Conservation (phyloP, 2,888 invertebrate genomes). For the Nysson spinosus region DNA sequence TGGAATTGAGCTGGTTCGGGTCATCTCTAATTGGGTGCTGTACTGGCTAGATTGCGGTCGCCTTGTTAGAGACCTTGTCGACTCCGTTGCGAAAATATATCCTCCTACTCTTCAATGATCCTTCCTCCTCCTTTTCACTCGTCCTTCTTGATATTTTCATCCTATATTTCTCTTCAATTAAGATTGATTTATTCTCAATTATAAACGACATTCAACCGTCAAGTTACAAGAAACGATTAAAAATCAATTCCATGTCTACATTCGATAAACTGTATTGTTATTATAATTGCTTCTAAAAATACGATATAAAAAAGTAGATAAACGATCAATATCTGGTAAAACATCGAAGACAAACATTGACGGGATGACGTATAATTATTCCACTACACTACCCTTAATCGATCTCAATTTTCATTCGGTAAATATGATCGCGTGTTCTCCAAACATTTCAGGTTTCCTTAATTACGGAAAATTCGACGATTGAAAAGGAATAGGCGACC, state of each 20-base stretch:
- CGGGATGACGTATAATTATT: no score
- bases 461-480: constrained; percentile 30
- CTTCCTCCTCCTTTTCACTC: constrained; percentile 9
- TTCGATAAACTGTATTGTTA: no score
- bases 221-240: no score
- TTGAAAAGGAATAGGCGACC: constrained; percentile 41
- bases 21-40: constrained; percentile 64
- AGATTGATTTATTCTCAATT: no score
- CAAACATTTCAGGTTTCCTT: constrained; percentile 26
- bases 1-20: constrained; percentile 56
- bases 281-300: no score
- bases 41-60: constrained; percentile 60
- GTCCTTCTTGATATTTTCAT: neutral
- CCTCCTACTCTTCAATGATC: constrained; percentile 33
- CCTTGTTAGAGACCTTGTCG: constrained; percentile 57
- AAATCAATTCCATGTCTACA: no score
- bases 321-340: no score
- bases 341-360: no score
- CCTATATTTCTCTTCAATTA: no score
- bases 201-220: no score
- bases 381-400: neutral
- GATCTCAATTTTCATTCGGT: neutral
- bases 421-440: neutral
- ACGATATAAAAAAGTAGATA: neutral
- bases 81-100: constrained; percentile 45